phyloP scores from a whole-genome alignment of 64 coral and sea anemone species.

The Hydrozoanthus tunicans region DNA sequence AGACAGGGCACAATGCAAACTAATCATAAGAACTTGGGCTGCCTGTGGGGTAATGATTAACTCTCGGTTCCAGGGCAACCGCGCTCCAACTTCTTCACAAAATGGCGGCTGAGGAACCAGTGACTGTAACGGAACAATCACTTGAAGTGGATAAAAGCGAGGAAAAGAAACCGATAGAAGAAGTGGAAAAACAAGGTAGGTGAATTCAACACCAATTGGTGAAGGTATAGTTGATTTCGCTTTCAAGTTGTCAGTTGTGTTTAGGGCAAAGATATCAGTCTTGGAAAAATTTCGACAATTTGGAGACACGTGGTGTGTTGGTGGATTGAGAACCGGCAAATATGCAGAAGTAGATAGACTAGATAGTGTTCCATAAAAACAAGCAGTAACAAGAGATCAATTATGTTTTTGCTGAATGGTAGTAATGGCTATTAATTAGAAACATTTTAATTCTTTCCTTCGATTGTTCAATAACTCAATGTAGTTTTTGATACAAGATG shows the following conservation, averaged over 20 bases:
- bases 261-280: background rate
- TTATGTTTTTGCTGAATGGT: no score
- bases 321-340: background rate
- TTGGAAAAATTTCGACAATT: background rate
- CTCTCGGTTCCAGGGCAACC: background rate
- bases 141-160: constrained; percentile 30
- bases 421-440: no score
- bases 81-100: background rate
- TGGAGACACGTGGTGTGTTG: background rate
- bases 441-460: no score
- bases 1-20: no score
- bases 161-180: background rate
- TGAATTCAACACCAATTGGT: background rate
- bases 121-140: constrained; percentile 20
- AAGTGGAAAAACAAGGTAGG: constrained; percentile 24
- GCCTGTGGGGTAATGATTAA: background rate
- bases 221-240: background rate
- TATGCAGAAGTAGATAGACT: background rate
- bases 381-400: no score
- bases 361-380: no score
- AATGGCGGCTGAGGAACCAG: constrained; percentile 35
- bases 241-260: background rate
- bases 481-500: no score
- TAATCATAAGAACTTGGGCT: background rate
- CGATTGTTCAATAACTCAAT: no score